These are phyloP conservation scores for Leiothrix lutea DNA, from an alignment of 2,113 vertebrate genomes.

Conservation along the genomic window DNA sequence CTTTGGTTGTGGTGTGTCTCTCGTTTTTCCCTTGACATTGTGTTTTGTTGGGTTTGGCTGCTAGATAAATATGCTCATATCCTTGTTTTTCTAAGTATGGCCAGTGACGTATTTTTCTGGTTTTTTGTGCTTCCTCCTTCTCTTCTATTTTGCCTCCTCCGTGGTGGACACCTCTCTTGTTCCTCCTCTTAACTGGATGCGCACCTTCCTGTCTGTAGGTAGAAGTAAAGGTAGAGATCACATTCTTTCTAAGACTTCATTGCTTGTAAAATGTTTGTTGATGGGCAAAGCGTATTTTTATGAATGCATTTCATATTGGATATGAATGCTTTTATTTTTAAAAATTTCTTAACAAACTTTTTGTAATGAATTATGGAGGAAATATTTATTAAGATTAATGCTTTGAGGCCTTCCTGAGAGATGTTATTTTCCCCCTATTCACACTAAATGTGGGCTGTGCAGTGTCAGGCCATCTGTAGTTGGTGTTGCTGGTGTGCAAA, in stretches of 20 bases:
- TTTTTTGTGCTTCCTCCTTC: slow-evolving; percentile 61
- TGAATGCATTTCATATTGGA: neutral
- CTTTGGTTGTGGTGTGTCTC: neutral
- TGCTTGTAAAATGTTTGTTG: slow-evolving; percentile 39
- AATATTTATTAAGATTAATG: neutral
- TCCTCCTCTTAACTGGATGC: slow-evolving; percentile 68
- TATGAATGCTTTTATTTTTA: neutral
- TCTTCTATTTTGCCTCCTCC: slow-evolving; percentile 60
- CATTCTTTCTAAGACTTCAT: slow-evolving; percentile 66
- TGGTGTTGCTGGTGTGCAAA: neutral
- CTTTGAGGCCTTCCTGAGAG: neutral
- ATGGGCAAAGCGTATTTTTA: neutral
- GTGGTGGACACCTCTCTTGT: slow-evolving; percentile 68
- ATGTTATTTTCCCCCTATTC: neutral
- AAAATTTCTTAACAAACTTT: neutral
- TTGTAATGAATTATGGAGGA: neutral
- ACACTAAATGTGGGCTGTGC: neutral
- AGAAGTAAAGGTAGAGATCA: slow-evolving; percentile 95
- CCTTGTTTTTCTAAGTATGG: neutral
- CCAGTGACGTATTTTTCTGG: slow-evolving; percentile 46
- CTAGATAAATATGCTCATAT: neutral
- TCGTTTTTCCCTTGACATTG: neutral
- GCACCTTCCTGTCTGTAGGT: slow-evolving; percentile 85
- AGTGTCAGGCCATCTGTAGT: neutral
- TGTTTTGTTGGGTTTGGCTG: neutral